Evolutionary conservation across 2,113 vertebrate species (phyloP), one percentile per base, ranked within the genome.

Genomic region (Vidua chalybeata): DNA sequence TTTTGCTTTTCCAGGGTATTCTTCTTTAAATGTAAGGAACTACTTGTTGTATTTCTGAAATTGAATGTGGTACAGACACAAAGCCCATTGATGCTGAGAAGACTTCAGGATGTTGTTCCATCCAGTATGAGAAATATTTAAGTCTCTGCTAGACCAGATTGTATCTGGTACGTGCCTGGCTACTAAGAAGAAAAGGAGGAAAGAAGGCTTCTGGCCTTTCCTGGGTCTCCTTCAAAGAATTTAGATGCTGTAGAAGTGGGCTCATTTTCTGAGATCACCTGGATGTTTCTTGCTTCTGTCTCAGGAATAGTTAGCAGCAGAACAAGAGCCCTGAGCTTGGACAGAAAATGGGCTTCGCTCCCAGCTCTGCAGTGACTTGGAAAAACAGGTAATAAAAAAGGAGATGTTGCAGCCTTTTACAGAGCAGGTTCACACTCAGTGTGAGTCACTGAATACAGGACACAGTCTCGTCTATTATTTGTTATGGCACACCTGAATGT

Each of bases 141-240:
- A 55, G 24, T 72, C 33, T 52, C 84, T 83, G 43, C 27, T 45
- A 51, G 28, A n/a, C n/a, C 15, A 63, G 28, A 26, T 37, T 56
- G 7, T 27, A 15, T 26, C 41, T 75, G 39, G 7, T 59, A 46
- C 1, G 1, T 61, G 11, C 6, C 30, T 68, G 5, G 11, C 26
- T 68, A 31, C 49, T 51, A 39, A 80, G 33, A 37, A 8, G 35
- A 77, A 17, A 15, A 45, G 28, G 15, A 84, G 11, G 7, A 51
- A 6, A 63, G 3, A 89, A 73, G 6, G 20, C 1, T 61, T 10
- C 49, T 66, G 49, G 22, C 3, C 7, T 86, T 79, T 86, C 28
- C 28, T 54, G 17, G 1, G 12, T 28, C 7, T 1, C 1, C 18
- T 62, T 62, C 0, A 5, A 28, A 69, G 28, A 19, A 37, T 41